Evolutionary conservation across 92 coral and sea anemone genomes (phyloP).

Genomic region (Epizoanthus stellaris): DNA sequence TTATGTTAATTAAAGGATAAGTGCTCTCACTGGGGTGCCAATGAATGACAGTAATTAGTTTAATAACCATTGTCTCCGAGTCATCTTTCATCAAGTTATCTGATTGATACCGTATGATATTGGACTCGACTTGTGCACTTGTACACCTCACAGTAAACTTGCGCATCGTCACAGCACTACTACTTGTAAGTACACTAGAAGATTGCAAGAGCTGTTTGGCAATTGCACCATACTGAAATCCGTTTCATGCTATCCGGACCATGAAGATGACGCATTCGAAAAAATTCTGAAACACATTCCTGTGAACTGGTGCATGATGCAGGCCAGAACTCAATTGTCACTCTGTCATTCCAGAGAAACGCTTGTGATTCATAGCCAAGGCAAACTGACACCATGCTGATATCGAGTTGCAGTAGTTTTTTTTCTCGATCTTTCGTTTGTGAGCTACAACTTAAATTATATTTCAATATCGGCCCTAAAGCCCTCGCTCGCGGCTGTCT

Average conservation of each 20-base stretch:
- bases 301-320: constrained; percentile 41
- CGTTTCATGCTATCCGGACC: constrained; percentile 21
- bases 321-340: constrained; percentile 24
- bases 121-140: constrained; percentile 37
- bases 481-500: neutral
- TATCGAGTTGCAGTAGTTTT: neutral
- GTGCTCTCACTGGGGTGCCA: constrained; percentile 48
- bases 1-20: constrained; percentile 43
- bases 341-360: constrained; percentile 32
- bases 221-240: neutral
- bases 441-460: neutral
- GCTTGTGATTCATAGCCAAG: constrained; percentile 29
- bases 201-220: neutral
- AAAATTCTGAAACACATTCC: constrained; percentile 25
- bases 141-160: constrained; percentile 17
- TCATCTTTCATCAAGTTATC: constrained; percentile 59
- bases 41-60: constrained; percentile 55
- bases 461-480: neutral
- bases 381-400: constrained; percentile 33
- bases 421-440: constrained; percentile 4
- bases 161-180: neutral
- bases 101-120: constrained; percentile 51
- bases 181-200: neutral
- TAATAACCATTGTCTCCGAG: constrained; percentile 70
- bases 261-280: constrained; percentile 13